These are phyloP conservation scores for Gymnothorax javanicus DNA, from an alignment of 2,797 vertebrate genomes.

Conservation along the genomic window DNA sequence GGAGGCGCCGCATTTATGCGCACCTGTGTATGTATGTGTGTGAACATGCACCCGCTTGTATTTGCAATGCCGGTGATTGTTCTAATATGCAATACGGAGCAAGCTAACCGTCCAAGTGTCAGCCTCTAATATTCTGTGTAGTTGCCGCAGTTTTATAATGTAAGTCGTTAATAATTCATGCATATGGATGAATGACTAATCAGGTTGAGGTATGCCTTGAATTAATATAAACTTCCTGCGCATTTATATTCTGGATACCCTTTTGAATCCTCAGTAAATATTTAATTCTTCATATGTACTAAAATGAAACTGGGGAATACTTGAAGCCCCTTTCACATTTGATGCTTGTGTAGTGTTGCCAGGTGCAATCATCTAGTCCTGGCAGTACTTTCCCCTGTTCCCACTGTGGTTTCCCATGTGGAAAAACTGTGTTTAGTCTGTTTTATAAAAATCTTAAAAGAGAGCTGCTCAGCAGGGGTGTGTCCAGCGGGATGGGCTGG, in stretches of 20 bases:
- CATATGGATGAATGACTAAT: background rate
- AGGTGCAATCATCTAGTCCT: too few relatives aligned
- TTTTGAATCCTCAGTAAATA: background rate
- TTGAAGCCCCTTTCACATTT: background rate
- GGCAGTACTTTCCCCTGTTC: too few relatives aligned
- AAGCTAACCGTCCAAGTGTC: background rate
- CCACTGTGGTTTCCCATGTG: too few relatives aligned
- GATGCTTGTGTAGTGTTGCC: too few relatives aligned
- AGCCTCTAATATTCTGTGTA: background rate
- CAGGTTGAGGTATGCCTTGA: background rate
- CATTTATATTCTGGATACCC: background rate
- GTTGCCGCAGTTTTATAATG: background rate
- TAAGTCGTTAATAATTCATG: slow-evolving; percentile 1
- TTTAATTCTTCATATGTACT: background rate
- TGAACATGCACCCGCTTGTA: too few relatives aligned
- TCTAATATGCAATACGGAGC: background rate
- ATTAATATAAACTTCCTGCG: background rate
- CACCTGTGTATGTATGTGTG: too few relatives aligned
- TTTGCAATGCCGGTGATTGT: background rate
- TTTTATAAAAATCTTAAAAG: too few relatives aligned
- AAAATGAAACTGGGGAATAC: background rate
- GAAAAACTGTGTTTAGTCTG: too few relatives aligned
- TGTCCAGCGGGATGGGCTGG: too few relatives aligned
- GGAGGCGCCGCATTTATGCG: too few relatives aligned
- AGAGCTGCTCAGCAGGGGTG: too few relatives aligned